These are phyloP conservation scores for Trichacis sp. DNA, from an alignment of 2,888 invertebrate genomes.

Conservation along the genomic window DNA sequence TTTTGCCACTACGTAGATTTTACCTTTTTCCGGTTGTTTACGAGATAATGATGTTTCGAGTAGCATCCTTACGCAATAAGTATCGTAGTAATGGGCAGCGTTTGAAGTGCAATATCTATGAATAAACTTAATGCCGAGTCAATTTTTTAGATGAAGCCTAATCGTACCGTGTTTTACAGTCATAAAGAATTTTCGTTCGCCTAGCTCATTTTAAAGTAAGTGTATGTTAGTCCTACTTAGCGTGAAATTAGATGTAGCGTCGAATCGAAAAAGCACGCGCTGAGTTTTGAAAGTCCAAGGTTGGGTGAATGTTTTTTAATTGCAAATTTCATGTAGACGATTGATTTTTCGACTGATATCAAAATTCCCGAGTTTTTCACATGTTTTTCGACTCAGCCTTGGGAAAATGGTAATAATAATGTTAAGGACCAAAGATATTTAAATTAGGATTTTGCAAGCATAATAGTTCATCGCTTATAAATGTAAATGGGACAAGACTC, in stretches of 20 bases:
- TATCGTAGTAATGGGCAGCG: not conserved
- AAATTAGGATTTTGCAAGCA: slow-evolving; percentile 53
- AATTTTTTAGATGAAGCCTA: not conserved
- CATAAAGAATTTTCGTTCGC: slow-evolving; percentile 32
- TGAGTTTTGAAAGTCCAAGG: slow-evolving; percentile 25
- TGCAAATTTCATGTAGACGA: too few species aligned
- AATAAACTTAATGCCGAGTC: not conserved
- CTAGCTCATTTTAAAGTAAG: slow-evolving; percentile 32
- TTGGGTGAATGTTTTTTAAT: not conserved
- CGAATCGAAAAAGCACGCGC: slow-evolving; percentile 23
- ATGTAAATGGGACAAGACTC: slow-evolving; percentile 4
- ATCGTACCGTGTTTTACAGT: not conserved
- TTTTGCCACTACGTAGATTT: not conserved
- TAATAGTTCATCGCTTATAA: slow-evolving; percentile 43
- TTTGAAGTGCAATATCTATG: not conserved
- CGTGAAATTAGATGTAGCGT: slow-evolving; percentile 30
- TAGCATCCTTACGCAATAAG: not conserved
- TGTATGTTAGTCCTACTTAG: slow-evolving; percentile 26
- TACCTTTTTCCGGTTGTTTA: not conserved
- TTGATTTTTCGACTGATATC: not conserved
- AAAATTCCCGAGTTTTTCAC: not conserved
- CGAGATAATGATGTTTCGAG: not conserved
- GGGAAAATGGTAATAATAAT: slow-evolving; percentile 48
- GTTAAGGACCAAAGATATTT: slow-evolving; percentile 67
- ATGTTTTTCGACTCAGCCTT: not conserved